These are phyloP conservation scores for Tetragnatha versicolor DNA, from an alignment of 1,140 invertebrate genomes.

Conservation along the genomic window DNA sequence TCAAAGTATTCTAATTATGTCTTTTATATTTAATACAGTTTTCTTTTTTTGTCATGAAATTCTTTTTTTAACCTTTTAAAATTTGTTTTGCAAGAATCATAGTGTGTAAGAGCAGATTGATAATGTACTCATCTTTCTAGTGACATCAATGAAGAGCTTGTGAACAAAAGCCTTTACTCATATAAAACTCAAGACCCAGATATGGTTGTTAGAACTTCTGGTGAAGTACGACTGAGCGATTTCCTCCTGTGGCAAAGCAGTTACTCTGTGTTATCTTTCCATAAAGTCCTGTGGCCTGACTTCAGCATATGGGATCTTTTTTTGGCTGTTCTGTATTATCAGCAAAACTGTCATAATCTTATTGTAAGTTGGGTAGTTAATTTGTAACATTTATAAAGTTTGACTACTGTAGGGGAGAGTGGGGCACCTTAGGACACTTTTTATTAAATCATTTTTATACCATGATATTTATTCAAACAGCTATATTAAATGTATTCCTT, in stretches of 20 bases:
- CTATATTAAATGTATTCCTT: too few relatives aligned
- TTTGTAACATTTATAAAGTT: neutral
- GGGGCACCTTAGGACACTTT: too few relatives aligned
- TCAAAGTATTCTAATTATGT: too few relatives aligned
- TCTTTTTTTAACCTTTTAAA: neutral
- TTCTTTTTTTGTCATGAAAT: neutral
- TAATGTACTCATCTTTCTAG: conserved; percentile 58
- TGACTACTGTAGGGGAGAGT: too few relatives aligned
- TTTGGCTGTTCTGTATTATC: conserved; percentile 83
- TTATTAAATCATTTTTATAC: too few relatives aligned
- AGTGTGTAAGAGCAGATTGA: neutral
- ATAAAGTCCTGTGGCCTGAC: conserved; percentile 90
- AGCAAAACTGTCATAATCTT: conserved; percentile 63
- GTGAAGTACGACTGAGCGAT: conserved; percentile 93
- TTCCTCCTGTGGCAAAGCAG: conserved; percentile 95
- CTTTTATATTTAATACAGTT: neutral
- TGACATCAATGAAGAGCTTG: conserved; percentile 81
- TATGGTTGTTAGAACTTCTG: conserved; percentile 92
- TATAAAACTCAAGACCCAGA: conserved; percentile 79
- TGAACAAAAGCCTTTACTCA: conserved; percentile 84
- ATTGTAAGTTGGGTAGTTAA: conserved; percentile 19
- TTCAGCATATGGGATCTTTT: conserved; percentile 91
- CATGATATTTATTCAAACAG: too few relatives aligned
- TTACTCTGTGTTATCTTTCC: conserved; percentile 72
- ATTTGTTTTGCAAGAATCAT: neutral